Percentiles rank a stretch among this genome's conserved stretches.
Conservation (phyloP, 2,888 invertebrate genomes). For the Papilio demoleus region DNA sequence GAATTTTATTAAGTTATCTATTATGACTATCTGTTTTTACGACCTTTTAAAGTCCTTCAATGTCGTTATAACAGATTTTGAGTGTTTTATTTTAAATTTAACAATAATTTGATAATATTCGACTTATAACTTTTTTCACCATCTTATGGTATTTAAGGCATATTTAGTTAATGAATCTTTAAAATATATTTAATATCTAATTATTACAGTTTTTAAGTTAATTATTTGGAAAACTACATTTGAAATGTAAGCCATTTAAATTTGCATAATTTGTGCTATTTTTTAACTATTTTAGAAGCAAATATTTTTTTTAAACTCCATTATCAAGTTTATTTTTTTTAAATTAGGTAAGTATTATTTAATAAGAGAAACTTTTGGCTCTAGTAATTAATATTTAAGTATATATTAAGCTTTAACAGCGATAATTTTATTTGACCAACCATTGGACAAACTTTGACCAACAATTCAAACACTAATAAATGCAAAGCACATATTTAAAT, state of each 20-base stretch:
- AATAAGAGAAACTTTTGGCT: too few species aligned
- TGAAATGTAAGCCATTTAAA: neutral
- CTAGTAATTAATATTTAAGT: too few species aligned
- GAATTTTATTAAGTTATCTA: too few species aligned
- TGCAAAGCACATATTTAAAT: constrained; percentile 19
- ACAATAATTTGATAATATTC: neutral
- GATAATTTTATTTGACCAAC: too few species aligned
- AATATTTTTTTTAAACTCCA: too few species aligned
- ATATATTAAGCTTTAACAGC: neutral
- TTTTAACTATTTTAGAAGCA: neutral
- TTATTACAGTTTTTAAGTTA: too few species aligned
- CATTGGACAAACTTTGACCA: neutral
- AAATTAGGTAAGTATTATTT: too few species aligned
- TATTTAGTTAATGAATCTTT: neutral
- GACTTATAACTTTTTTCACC: neutral
- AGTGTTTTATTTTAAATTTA: neutral
- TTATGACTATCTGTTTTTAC: too few species aligned
- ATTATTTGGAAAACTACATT: neutral
- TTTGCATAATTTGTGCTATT: neutral
- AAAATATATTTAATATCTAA: too few species aligned
- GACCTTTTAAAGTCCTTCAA: too few species aligned
- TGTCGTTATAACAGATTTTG: too few species aligned
- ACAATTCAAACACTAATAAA: neutral
- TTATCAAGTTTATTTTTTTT: too few species aligned
- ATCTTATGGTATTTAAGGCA: constrained; percentile 1